phyloP scores from a whole-genome alignment of 2,113 vertebrate genomes.

The Alces alces region DNA sequence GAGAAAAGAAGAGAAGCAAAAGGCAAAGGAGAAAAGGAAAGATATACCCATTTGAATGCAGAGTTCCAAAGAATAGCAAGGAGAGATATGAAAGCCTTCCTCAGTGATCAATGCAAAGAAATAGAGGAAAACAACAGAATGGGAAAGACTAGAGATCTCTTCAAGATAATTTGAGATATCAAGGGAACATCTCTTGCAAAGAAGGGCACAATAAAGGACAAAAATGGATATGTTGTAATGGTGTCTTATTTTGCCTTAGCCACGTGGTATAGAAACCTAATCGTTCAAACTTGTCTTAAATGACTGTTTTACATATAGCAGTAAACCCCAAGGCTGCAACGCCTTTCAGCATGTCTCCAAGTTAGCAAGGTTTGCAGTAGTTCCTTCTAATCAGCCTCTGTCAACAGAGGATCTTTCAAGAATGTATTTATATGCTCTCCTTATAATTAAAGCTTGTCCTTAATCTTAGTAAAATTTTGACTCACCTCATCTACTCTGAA shows the following conservation, averaged over 20 bases:
- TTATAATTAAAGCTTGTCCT: slow-evolving; percentile 24
- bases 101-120: not conserved
- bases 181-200: not conserved
- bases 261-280: not conserved
- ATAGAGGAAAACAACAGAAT: not conserved
- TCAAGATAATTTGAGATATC: not conserved
- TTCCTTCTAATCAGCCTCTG: not conserved
- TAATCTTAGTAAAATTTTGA: slow-evolving; percentile 29
- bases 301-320: not conserved
- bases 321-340: not conserved
- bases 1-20: not conserved
- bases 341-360: not conserved
- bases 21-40: not conserved
- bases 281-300: not conserved
- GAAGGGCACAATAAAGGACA: not conserved
- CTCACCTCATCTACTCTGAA: slow-evolving; percentile 4
- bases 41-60: not conserved
- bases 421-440: not conserved
- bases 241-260: not conserved
- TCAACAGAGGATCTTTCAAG: not conserved
- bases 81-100: not conserved
- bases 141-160: not conserved
- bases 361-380: not conserved
- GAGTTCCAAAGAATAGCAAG: not conserved
- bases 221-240: not conserved